These are phyloP conservation scores for Porites lutea DNA, from an alignment of 64 coral and sea anemone species.

Conservation along the genomic window DNA sequence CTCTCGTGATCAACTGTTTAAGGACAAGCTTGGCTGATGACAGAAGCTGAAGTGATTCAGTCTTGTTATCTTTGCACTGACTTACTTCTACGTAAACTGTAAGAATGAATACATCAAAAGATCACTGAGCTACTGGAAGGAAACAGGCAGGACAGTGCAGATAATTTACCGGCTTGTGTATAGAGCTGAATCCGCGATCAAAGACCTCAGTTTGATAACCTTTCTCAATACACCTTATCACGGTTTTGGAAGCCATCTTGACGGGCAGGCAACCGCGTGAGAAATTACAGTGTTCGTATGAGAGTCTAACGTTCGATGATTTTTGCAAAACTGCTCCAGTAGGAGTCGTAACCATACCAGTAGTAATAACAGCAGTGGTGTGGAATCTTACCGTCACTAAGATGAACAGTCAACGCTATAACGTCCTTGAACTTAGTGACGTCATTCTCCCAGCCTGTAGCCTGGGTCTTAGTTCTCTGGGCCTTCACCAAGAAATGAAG, in stretches of 20 bases:
- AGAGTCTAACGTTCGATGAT: no score
- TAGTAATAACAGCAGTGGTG: neutral
- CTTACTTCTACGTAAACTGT: slow-evolving; percentile 76
- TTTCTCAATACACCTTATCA: no score
- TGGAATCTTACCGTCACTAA: slow-evolving; percentile 67
- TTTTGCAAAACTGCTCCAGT: no score
- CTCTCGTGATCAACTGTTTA: slow-evolving; percentile 85
- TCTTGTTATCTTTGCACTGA: slow-evolving; percentile 55
- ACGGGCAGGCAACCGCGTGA: no score
- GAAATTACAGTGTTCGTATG: no score
- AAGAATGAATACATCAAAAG: neutral
- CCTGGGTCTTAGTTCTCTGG: slow-evolving; percentile 79
- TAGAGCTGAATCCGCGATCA: no score
- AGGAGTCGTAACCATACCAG: no score
- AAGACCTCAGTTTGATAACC: no score
- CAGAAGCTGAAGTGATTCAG: slow-evolving; percentile 83
- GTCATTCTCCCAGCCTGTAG: slow-evolving; percentile 80
- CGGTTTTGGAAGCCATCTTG: no score
- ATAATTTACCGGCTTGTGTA: no score
- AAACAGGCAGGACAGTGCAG: no score
- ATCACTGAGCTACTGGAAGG: no score
- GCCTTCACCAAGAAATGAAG: slow-evolving; percentile 89
- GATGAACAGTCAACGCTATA: slow-evolving; percentile 51
- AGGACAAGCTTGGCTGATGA: slow-evolving; percentile 91
- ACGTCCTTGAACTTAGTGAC: slow-evolving; percentile 70